phyloP scores from a whole-genome alignment of 2,888 invertebrate genomes.

The Endomychus coccineus region DNA sequence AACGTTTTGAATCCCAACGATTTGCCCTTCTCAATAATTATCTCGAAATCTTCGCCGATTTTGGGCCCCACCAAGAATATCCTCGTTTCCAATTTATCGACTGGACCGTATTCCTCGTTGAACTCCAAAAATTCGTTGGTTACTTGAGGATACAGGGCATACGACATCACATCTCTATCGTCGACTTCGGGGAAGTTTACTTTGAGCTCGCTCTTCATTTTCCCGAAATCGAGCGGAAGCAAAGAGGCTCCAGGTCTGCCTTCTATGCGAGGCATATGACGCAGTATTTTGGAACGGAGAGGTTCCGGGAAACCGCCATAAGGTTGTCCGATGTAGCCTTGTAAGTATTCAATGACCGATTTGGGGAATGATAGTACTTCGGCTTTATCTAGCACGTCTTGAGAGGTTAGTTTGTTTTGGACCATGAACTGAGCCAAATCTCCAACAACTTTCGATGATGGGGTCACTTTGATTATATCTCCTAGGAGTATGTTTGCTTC shows the following conservation, averaged over 20 bases:
- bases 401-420: slow-evolving; percentile 84
- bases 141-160: slow-evolving; percentile 93
- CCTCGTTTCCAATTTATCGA: slow-evolving; percentile 90
- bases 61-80: slow-evolving; percentile 93
- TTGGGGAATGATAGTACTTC: slow-evolving; percentile 97
- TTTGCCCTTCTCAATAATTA: slow-evolving; percentile 92
- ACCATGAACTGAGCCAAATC: slow-evolving; percentile 99
- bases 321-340: slow-evolving; percentile 92
- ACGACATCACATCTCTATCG: slow-evolving; percentile 91
- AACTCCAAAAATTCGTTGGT: slow-evolving; percentile 85
- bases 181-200: slow-evolving; percentile 66
- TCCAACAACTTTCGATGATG: slow-evolving; percentile 97
- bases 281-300: slow-evolving; percentile 74
- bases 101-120: slow-evolving; percentile 85
- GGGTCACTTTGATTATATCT: slow-evolving; percentile 97
- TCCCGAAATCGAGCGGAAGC: slow-evolving; percentile 75
- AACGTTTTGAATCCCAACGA: slow-evolving; percentile 89
- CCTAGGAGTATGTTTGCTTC: slow-evolving; percentile 93
- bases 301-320: slow-evolving; percentile 98
- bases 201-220: slow-evolving; percentile 64
- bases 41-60: slow-evolving; percentile 73
- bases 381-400: slow-evolving; percentile 77
- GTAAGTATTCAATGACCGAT: slow-evolving; percentile 94
- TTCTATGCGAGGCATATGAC: slow-evolving; percentile 80
- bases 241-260: slow-evolving; percentile 86